Evolutionary conservation across 2,113 vertebrate genomes (phyloP).

Genomic region (Brevimyrus niger): DNA sequence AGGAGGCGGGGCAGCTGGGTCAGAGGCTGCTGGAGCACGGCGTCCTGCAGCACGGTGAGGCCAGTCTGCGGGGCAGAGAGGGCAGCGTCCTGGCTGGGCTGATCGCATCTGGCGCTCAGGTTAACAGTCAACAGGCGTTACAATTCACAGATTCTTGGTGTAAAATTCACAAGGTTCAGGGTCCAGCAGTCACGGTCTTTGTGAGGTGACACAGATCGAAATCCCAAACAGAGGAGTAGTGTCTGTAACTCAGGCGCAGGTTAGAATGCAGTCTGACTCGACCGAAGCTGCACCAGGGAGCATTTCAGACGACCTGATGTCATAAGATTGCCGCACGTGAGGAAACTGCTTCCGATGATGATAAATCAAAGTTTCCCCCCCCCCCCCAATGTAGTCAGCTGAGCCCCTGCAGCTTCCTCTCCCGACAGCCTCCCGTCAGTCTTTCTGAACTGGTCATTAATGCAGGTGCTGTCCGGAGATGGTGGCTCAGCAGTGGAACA

Average conservation of each 20-base stretch:
- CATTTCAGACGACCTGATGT: background rate
- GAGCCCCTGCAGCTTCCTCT: background rate
- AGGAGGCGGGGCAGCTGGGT: constrained; percentile 78
- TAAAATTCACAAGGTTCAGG: background rate
- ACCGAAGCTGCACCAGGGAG: background rate
- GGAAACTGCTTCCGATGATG: background rate
- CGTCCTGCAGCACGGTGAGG: constrained; percentile 90
- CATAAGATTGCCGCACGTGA: background rate
- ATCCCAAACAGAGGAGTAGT: background rate
- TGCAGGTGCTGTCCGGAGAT: background rate
- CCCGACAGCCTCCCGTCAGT: background rate
- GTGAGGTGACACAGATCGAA: no score
- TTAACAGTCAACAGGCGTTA: background rate
- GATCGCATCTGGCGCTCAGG: background rate
- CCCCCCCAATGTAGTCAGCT: background rate
- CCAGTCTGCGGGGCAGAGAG: constrained; percentile 31
- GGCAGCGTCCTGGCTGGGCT: background rate
- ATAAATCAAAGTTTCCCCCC: background rate
- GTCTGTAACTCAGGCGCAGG: background rate
- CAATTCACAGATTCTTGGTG: background rate
- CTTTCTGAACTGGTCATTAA: background rate
- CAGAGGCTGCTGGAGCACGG: constrained; percentile 81
- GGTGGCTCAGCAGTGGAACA: background rate
- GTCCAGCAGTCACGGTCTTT: background rate
- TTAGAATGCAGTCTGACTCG: background rate